Percentiles rank a stretch among this genome's conserved stretches.
Evolutionary conservation across 2,113 vertebrate genomes (phyloP).

Genomic region (Zosterops japonicus): DNA sequence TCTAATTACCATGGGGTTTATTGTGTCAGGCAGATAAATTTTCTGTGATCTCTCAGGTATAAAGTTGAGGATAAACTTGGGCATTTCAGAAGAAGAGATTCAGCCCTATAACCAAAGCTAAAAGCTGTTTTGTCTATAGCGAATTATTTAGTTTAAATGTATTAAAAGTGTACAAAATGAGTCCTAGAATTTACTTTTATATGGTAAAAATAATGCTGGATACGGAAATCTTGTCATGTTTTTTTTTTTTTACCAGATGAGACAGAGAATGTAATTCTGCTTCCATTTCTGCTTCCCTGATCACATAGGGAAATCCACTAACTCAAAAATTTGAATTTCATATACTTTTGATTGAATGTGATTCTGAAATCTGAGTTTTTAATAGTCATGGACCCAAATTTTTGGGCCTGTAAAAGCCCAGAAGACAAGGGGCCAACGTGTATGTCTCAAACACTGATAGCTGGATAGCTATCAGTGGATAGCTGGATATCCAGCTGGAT

Average conservation of each 20-base stretch:
- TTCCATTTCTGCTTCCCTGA: background rate
- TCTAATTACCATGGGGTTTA: background rate
- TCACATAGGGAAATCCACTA: background rate
- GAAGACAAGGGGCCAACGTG: background rate
- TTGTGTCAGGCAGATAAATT: background rate
- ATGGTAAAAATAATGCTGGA: background rate
- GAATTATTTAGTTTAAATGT: background rate
- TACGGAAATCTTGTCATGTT: background rate
- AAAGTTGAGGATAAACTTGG: background rate
- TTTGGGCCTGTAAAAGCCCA: background rate
- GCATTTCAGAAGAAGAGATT: background rate
- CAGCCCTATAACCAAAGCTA: background rate
- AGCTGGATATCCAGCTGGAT: too few relatives aligned
- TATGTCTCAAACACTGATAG: background rate
- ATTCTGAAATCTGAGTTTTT: background rate
- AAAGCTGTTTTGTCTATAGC: background rate
- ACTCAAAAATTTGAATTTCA: background rate
- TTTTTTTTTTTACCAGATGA: background rate
- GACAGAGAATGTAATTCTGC: background rate
- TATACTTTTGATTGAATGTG: background rate
- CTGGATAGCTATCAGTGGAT: background rate
- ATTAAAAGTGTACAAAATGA: background rate
- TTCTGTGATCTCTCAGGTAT: background rate
- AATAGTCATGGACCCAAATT: background rate
- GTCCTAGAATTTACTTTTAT: background rate